A percentile compares a stretch with the other conserved stretches of the same genome.
These are phyloP conservation scores for Dromius quadrimaculatus DNA, from an alignment of 2,888 invertebrate species.

Conservation along the genomic window DNA sequence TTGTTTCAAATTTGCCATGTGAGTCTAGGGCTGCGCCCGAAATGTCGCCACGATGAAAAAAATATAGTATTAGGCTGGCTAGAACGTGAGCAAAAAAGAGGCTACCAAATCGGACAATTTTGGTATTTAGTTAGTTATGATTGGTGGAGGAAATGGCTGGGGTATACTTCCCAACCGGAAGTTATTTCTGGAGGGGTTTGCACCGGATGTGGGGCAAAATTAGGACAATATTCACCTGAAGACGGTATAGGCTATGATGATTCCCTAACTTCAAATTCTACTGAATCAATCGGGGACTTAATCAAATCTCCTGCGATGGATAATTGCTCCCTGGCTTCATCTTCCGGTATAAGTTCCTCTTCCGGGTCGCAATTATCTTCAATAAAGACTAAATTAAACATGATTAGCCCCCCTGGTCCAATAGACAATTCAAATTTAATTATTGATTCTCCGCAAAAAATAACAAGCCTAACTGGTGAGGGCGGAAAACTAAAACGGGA, in stretches of 20 bases:
- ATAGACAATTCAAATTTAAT: not conserved
- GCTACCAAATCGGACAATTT: constrained; percentile 84
- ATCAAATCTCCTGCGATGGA: constrained; percentile 66
- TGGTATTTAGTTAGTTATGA: constrained; percentile 89
- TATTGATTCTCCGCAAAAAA: too few relatives aligned
- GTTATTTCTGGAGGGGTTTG: constrained; percentile 67
- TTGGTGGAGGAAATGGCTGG: constrained; percentile 89
- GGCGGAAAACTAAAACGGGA: constrained; percentile 65
- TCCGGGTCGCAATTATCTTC: constrained; percentile 60
- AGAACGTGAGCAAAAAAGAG: constrained; percentile 80
- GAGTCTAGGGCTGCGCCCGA: constrained; percentile 85
- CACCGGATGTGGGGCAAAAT: constrained; percentile 43
- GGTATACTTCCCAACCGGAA: constrained; percentile 71
- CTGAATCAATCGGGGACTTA: constrained; percentile 76
- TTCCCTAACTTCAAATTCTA: constrained; percentile 72
- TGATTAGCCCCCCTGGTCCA: not conserved
- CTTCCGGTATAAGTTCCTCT: too few relatives aligned
- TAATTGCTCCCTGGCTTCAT: too few relatives aligned
- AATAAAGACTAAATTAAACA: not conserved
- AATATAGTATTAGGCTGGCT: constrained; percentile 87
- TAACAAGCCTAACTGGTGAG: constrained; percentile 90
- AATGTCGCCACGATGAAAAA: constrained; percentile 84
- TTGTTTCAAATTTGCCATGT: constrained; percentile 88
- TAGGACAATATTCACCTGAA: constrained; percentile 62
- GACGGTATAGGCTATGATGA: constrained; percentile 78